Percentiles rank a stretch among this genome's conserved stretches.
These are phyloP conservation scores for Tylochromis polylepis DNA, from an alignment of 2,113 vertebrate genomes.

Conservation along the genomic window DNA sequence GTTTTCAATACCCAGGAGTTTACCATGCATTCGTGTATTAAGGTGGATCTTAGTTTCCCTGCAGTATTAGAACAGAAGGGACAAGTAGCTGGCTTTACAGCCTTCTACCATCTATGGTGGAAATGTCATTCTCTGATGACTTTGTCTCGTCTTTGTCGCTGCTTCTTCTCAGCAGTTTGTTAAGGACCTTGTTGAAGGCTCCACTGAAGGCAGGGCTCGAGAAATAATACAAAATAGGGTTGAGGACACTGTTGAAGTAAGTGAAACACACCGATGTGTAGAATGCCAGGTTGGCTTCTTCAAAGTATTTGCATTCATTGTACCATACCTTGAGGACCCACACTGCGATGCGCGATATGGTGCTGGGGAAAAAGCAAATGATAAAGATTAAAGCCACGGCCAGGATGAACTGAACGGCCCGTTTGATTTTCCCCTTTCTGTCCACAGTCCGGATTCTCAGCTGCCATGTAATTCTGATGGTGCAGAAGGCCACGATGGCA, in stretches of 20 bases:
- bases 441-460: constrained; percentile 67
- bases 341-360: constrained; percentile 65
- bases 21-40: neutral
- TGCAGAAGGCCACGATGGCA: constrained; percentile 70
- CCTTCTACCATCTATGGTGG: neutral
- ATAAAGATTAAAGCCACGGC: constrained; percentile 73
- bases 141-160: neutral
- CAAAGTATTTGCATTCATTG: constrained; percentile 61
- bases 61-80: neutral
- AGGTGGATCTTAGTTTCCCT: neutral
- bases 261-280: constrained; percentile 73
- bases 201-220: constrained; percentile 72
- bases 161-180: constrained; percentile 47
- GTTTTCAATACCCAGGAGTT: neutral
- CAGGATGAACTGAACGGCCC: constrained; percentile 70
- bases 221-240: constrained; percentile 78
- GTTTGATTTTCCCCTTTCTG: constrained; percentile 68
- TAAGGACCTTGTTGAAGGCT: constrained; percentile 50
- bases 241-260: constrained; percentile 78
- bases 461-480: constrained; percentile 68
- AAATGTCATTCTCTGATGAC: neutral
- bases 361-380: constrained; percentile 76
- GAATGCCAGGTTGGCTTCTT: constrained; percentile 68
- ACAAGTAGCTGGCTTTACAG: neutral
- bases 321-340: constrained; percentile 71